Percentiles rank a stretch among this genome's conserved stretches.
These are phyloP conservation scores for Plotosus lineatus DNA, from an alignment of 2,113 vertebrate genomes.

Conservation along the genomic window DNA sequence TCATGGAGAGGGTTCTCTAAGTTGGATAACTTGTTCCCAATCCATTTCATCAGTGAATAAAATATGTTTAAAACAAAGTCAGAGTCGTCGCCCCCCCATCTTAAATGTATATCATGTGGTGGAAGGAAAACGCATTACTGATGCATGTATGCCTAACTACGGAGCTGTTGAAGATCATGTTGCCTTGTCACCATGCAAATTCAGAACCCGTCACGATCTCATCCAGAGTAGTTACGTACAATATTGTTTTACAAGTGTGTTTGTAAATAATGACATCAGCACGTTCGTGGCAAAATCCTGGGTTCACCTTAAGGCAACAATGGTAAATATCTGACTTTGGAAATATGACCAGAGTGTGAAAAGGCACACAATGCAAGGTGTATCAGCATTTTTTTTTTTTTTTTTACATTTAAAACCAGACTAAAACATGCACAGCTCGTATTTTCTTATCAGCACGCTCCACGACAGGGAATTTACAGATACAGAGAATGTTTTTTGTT, in stretches of 20 bases:
- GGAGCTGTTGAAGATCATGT: not conserved
- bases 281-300: not conserved
- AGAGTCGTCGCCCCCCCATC: too few relatives aligned
- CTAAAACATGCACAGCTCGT: slow-evolving; percentile 43
- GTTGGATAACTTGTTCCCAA: too few relatives aligned
- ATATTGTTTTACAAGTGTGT: too few relatives aligned
- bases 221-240: not conserved
- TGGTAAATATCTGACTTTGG: not conserved
- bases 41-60: too few relatives aligned
- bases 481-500: slow-evolving; percentile 46
- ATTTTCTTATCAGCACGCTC: slow-evolving; percentile 48
- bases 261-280: slow-evolving; percentile 15
- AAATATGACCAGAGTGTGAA: slow-evolving; percentile 10
- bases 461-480: slow-evolving; percentile 58
- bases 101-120: not conserved
- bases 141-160: not conserved
- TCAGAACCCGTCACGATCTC: not conserved
- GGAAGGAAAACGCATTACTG: not conserved
- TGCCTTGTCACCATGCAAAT: not conserved
- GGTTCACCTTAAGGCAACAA: not conserved
- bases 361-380: not conserved
- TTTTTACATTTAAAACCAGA: slow-evolving; percentile 32
- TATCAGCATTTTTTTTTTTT: slow-evolving; percentile 37
- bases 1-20: too few relatives aligned
- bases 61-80: too few relatives aligned